phyloP scores from a whole-genome alignment of 2,797 vertebrate genomes.

The Cossypha dichroa region DNA sequence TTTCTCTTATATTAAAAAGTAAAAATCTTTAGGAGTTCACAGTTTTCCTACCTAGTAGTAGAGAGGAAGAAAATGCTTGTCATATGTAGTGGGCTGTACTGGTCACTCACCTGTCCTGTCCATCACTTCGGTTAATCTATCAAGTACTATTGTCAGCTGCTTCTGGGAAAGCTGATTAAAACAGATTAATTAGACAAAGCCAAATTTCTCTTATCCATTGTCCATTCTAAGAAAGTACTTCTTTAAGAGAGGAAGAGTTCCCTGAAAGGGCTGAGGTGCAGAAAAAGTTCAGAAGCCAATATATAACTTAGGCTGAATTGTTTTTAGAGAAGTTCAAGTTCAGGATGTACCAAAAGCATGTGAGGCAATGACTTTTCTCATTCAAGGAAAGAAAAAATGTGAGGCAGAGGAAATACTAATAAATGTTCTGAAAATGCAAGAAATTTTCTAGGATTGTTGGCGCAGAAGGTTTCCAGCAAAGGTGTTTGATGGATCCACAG shows the following conservation, averaged over 20 bases:
- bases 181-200: slow-evolving; percentile 4
- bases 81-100: background rate
- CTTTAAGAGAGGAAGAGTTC: background rate
- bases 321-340: background rate
- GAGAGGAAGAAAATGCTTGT: background rate
- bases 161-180: slow-evolving; percentile 39
- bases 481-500: background rate
- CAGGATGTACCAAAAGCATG: background rate
- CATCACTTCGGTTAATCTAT: background rate
- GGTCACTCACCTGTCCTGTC: background rate
- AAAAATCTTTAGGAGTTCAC: background rate
- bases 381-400: background rate
- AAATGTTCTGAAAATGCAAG: background rate
- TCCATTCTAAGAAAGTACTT: background rate
- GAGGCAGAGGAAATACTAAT: background rate
- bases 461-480: background rate
- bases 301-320: background rate
- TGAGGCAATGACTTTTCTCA: background rate
- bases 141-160: background rate
- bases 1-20: background rate
- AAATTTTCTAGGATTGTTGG: background rate
- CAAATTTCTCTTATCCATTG: background rate
- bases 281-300: background rate
- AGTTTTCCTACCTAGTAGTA: background rate
- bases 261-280: background rate